Percentiles rank a stretch among this genome's conserved stretches.
phyloP scores from a whole-genome alignment of 2,797 vertebrate species.

The Cynodonichthys magdalenae region DNA sequence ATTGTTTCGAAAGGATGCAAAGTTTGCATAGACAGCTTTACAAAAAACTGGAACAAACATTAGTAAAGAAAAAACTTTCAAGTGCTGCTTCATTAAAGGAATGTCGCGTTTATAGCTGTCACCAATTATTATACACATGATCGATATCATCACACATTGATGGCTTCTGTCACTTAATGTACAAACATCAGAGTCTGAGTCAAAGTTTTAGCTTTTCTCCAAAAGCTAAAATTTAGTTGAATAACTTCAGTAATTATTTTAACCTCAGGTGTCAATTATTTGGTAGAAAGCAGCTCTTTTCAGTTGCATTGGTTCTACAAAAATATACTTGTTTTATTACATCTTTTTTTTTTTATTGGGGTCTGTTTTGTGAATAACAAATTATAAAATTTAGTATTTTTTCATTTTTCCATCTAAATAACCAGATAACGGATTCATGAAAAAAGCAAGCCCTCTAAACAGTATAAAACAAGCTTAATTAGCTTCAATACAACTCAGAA shows the following conservation, averaged over 20 bases:
- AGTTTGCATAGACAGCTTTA: constrained; percentile 95
- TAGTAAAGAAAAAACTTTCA: constrained; percentile 18
- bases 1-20: constrained; percentile 87
- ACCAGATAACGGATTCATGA: constrained; percentile 16
- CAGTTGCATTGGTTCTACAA: constrained; percentile 71
- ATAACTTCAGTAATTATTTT: constrained; percentile 35
- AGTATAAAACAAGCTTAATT: constrained; percentile 21
- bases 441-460: background rate
- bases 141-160: constrained; percentile 44
- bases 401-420: constrained; percentile 18
- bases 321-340: constrained; percentile 70
- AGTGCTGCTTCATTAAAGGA: constrained; percentile 60
- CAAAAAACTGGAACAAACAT: constrained; percentile 71
- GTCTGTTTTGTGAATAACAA: constrained; percentile 32
- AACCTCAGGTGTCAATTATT: constrained; percentile 67
- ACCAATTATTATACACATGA: constrained; percentile 43
- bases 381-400: constrained; percentile 28
- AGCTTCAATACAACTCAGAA: constrained; percentile 39
- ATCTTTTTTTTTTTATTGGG: constrained; percentile 14
- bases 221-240: constrained; percentile 37
- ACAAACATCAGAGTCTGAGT: constrained; percentile 49
- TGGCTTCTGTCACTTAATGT: constrained; percentile 52
- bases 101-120: constrained; percentile 60
- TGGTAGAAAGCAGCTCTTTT: constrained; percentile 76
- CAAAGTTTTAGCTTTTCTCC: constrained; percentile 25